These are phyloP conservation scores for Hedychridium roseum DNA, from an alignment of 2,888 invertebrate genomes.

Conservation along the genomic window DNA sequence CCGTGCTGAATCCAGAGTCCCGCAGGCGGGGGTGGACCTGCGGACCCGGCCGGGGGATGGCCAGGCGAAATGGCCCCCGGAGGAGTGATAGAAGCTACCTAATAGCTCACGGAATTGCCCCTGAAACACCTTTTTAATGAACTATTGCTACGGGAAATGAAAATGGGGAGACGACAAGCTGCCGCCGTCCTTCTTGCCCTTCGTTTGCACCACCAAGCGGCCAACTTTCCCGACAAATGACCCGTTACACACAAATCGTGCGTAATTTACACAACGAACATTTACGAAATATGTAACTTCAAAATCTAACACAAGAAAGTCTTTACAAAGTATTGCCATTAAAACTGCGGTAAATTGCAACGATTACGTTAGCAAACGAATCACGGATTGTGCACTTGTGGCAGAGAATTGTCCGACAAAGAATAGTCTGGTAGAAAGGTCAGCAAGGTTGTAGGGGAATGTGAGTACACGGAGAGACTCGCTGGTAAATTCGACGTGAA, in stretches of 20 bases:
- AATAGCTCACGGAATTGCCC: slow-evolving; percentile 76
- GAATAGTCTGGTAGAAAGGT: too few species aligned
- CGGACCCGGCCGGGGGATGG: slow-evolving; percentile 29
- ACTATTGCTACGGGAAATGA: slow-evolving; percentile 69
- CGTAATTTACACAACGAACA: not conserved
- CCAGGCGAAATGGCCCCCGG: slow-evolving; percentile 64
- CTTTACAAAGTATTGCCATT: too few species aligned
- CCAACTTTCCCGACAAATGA: too few species aligned
- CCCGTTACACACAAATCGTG: too few species aligned
- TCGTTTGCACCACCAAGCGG: slow-evolving; percentile 1
- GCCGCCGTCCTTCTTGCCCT: slow-evolving; percentile 19
- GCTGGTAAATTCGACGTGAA: slow-evolving; percentile 41
- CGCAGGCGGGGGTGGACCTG: slow-evolving; percentile 33
- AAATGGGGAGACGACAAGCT: slow-evolving; percentile 60
- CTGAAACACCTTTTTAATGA: slow-evolving; percentile 80
- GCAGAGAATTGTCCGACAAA: too few species aligned
- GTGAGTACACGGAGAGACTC: slow-evolving; percentile 10
- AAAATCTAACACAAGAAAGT: too few species aligned
- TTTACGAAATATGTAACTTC: too few species aligned
- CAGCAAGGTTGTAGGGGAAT: slow-evolving; percentile 14
- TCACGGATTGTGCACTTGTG: too few species aligned
- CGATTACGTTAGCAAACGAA: too few species aligned
- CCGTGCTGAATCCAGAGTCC: slow-evolving; percentile 52
- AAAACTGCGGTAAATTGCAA: too few species aligned
- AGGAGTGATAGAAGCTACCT: slow-evolving; percentile 69